These are phyloP conservation scores for Parambassis ranga DNA, from an alignment of 2,797 vertebrate species.

Conservation along the genomic window DNA sequence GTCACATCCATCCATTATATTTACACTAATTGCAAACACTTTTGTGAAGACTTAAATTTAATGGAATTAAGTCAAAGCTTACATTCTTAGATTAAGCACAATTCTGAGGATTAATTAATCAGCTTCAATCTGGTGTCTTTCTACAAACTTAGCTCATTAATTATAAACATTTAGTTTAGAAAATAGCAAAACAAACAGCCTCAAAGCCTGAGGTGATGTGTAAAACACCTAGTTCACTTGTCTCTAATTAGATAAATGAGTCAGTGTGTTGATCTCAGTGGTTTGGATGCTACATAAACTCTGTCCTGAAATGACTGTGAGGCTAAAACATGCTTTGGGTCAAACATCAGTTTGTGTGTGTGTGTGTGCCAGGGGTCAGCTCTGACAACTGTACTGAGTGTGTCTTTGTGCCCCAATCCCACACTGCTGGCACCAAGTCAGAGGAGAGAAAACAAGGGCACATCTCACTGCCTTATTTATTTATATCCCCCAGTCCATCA, in stretches of 20 bases:
- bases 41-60: slow-evolving; percentile 32
- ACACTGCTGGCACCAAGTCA: slow-evolving; percentile 72
- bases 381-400: slow-evolving; percentile 61
- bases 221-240: no score
- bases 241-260: background rate
- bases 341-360: slow-evolving; percentile 35
- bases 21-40: slow-evolving; percentile 3
- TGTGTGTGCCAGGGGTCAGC: slow-evolving; percentile 41
- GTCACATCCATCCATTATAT: background rate
- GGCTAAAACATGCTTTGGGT: slow-evolving; percentile 34
- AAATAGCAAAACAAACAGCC: background rate
- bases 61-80: slow-evolving; percentile 39
- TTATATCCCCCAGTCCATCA: slow-evolving; percentile 51
- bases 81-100: slow-evolving; percentile 14
- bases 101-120: slow-evolving; percentile 4
- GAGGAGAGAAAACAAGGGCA: slow-evolving; percentile 73
- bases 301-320: slow-evolving; percentile 45
- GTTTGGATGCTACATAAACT: slow-evolving; percentile 1
- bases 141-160: background rate
- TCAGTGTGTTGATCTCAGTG: background rate
- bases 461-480: slow-evolving; percentile 66
- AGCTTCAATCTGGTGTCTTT: slow-evolving; percentile 16
- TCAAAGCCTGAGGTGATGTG: background rate
- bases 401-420: slow-evolving; percentile 75
- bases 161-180: background rate